phyloP scores from a whole-genome alignment of 1,140 invertebrate species.

The Lasioglossum albipes region DNA sequence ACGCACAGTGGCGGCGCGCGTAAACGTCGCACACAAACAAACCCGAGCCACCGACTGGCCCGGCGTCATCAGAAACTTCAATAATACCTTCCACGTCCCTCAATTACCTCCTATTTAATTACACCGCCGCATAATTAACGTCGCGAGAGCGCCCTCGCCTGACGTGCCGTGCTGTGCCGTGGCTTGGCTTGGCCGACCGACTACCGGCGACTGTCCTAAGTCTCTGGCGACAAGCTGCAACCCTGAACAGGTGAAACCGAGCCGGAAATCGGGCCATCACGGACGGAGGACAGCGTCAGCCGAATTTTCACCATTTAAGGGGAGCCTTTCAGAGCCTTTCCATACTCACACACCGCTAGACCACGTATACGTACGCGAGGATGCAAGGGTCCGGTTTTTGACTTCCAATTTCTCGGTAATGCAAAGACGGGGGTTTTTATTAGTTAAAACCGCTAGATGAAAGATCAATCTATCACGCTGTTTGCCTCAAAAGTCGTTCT shows the following conservation, averaged over 20 bases:
- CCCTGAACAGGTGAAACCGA: neutral
- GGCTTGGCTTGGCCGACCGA: conserved; percentile 31
- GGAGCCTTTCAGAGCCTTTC: too few species aligned
- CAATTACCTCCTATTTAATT: conserved; percentile 76
- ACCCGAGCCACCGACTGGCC: conserved; percentile 23
- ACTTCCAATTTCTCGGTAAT: too few species aligned
- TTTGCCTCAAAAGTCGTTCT: too few species aligned
- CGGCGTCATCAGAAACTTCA: conserved; percentile 71
- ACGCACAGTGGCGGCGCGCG: neutral
- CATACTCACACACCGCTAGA: too few species aligned
- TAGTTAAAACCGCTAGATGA: too few species aligned
- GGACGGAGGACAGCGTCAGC: neutral
- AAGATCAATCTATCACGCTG: too few species aligned
- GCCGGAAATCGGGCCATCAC: neutral
- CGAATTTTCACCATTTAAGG: neutral
- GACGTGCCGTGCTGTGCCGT: conserved; percentile 38
- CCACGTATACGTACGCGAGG: too few species aligned
- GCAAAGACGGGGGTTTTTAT: too few species aligned
- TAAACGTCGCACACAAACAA: conserved; percentile 42
- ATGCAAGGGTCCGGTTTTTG: too few species aligned
- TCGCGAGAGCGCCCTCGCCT: conserved; percentile 58
- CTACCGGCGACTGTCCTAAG: conserved; percentile 12
- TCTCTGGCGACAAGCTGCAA: neutral
- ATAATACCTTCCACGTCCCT: conserved; percentile 72
- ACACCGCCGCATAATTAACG: conserved; percentile 73